Conservation (phyloP, 2,113 vertebrate species). For the Gasterosteus aculeatus region DNA sequence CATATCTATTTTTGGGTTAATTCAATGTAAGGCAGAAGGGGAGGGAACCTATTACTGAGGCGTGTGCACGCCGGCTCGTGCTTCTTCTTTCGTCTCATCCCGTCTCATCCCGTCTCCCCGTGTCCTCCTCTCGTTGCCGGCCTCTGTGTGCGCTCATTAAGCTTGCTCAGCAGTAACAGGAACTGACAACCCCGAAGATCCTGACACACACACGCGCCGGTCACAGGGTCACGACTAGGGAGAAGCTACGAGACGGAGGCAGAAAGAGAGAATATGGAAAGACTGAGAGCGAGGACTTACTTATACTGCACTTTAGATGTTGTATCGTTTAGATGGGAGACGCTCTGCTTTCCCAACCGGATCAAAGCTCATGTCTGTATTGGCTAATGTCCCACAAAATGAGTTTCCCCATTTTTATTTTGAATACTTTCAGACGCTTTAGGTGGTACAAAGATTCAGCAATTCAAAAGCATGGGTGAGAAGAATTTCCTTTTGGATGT, state of each 20-base stretch:
- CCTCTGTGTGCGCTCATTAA: constrained; percentile 68
- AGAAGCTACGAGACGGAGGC: constrained; percentile 31
- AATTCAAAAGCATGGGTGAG: neutral
- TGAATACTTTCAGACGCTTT: neutral
- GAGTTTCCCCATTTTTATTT: neutral
- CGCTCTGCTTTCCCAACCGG: neutral
- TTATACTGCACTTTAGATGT: neutral
- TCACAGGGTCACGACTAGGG: constrained; percentile 64
- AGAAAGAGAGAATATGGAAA: constrained; percentile 18
- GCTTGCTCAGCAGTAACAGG: constrained; percentile 72
- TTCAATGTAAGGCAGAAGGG: neutral
- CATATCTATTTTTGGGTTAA: constrained; percentile 8
- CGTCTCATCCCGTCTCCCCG: constrained; percentile 20
- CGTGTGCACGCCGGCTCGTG: neutral
- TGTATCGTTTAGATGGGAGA: neutral
- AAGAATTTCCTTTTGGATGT: neutral
- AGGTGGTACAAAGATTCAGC: no score
- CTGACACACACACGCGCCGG: constrained; percentile 42
- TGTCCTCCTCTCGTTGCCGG: constrained; percentile 34
- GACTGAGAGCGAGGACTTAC: neutral
- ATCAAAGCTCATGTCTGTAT: neutral
- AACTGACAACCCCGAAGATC: constrained; percentile 68
- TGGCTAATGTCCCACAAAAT: neutral
- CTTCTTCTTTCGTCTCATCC: constrained; percentile 19
- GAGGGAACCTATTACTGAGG: neutral